phyloP scores from a whole-genome alignment of 2,797 vertebrate species.

The Falco cherrug region DNA sequence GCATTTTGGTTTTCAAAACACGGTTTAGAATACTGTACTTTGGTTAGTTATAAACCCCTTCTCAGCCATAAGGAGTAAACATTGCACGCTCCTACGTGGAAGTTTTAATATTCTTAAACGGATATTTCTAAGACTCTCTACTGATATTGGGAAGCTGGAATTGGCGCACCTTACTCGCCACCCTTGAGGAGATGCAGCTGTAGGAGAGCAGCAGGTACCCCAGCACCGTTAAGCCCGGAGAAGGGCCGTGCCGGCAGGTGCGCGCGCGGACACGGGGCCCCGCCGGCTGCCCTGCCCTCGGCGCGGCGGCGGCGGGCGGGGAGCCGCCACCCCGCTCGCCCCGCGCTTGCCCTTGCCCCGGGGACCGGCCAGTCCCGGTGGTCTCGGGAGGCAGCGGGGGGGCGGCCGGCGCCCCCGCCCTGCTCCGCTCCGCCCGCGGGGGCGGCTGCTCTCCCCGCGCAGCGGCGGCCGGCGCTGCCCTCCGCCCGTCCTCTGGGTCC shows the following conservation, averaged over 20 bases:
- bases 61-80: rapidly evolving
- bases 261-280: background rate
- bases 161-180: background rate
- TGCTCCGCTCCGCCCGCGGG: too few species aligned
- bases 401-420: background rate
- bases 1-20: background rate
- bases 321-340: too few species aligned
- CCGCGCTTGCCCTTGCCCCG: too few species aligned
- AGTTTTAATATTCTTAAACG: background rate
- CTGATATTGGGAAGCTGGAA: too few species aligned
- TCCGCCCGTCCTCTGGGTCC: background rate
- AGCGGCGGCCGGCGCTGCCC: background rate
- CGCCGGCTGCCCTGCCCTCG: background rate
- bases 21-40: background rate
- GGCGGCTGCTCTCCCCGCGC: background rate
- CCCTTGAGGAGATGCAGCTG: background rate
- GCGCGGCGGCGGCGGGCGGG: background rate
- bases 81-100: rapidly evolving
- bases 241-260: background rate
- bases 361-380: rapidly evolving
- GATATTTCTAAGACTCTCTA: background rate
- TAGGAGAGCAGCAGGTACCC: too few species aligned
- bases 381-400: background rate
- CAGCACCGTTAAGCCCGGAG: rapidly evolving
- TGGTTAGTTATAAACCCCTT: background rate